Evolutionary conservation across 2,113 vertebrate genomes (phyloP), one percentile per base, ranked within the genome.

Genomic region (Argyrosomus japonicus): DNA sequence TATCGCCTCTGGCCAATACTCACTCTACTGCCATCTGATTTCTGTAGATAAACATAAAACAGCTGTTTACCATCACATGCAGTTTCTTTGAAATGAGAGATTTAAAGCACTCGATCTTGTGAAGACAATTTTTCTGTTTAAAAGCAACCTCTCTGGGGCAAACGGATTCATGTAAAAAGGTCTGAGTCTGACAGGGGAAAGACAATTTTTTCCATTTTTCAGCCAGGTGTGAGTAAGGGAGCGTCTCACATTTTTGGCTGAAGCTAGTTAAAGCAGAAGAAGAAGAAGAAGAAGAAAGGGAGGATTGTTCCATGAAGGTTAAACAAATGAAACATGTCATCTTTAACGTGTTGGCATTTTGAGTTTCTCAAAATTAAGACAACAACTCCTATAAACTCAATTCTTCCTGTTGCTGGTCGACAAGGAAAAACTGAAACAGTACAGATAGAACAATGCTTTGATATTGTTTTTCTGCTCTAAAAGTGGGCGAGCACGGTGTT

Each of bases 31-130:
- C 79, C 81, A 75, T 81, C 79, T 79, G 87, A 91, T 80, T 77
- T 84, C 94, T 95, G 89, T 51, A 89, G 83, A 90, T 85, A 92
- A 90, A 79, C 85, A 83, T 87, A 79, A 89, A 85, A 89, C 53
- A 90, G 68, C 65, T 77, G 70, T 50, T 87, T 86, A 77, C 57
- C 60, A 88, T 87, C 83, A 75, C 58, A 81, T 71, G 48, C 25
- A 64, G 43, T 75, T 89, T 69, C 78, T 90, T 86, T 85, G 79
- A 88, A 91, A 88, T 36, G 21, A 48, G 40, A 81, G 61, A 70
- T 86, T 85, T 80, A 77, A 83, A 81, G 67, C 75, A 73, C 29
- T 43, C 48, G 12, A 79, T 40, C 63, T 40, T 75, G 15, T 29
- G 17, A n/a, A 23, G 36, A 58, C 3, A 40, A 11, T 21, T 54